Evolutionary conservation across 2,113 vertebrate genomes (phyloP), one percentile per base, ranked within the genome.

Genomic region (Tyto alba): DNA sequence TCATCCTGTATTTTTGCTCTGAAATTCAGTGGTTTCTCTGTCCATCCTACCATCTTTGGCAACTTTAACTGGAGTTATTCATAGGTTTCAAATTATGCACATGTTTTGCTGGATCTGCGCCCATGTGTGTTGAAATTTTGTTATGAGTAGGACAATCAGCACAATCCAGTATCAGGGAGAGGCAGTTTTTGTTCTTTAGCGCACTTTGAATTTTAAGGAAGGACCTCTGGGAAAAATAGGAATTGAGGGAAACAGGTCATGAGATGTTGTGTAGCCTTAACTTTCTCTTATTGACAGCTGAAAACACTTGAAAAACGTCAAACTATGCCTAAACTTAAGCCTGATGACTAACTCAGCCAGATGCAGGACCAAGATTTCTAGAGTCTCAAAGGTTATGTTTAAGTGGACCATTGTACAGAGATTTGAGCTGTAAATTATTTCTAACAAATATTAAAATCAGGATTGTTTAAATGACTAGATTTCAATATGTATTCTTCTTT

Each of bases 11-110:
- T 81, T 97, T 94, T 91, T 87, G 6, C 50, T 94, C 77, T 80
- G 74, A 72, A 95, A 90, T 87, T 93, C 83, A 80, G 62, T 85
- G 45, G 66, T 95, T 95, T 92, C 79, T 95, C 88, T 95, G 85
- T 95, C 85, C 96, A 60, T 83, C 92, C 95, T 96, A 89, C 80
- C 92, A 83, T 76, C 92, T 75, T 95, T 96, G 96, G 87, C 96
- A 95, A 81, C 71, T 91, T 95, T 89, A 95, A 82, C 74, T 71
- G 32, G 57, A 95, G 81, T 94, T 96, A 95, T 86, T 94, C 93
- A 67, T 89, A 41, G 84, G 62, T 93, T 95, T 93, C 90, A 93
- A 95, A 84, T 93, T 91, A 86, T 93, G 71, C 92, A 96, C 89
- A 92, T 92, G 91, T 47, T 95, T 89, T 82, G 55, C 74, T 96